Base-by-base conservation (phyloP, 2,113 vertebrate genomes). In the Amphilophus citrinellus region DNA sequence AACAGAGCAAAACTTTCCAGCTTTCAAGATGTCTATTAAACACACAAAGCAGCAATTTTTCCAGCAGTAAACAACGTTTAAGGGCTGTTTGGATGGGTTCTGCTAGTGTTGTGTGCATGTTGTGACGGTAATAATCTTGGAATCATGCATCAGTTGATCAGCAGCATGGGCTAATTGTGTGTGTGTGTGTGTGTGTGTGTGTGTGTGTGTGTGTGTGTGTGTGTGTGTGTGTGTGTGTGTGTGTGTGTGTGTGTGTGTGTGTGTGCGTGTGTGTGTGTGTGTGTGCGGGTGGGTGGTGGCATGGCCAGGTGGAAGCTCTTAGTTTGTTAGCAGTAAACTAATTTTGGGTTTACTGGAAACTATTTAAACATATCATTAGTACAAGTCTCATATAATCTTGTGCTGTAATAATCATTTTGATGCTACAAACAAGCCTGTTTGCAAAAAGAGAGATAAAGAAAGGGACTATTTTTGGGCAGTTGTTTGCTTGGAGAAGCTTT, bases 401-500 rank as follows among this genome's bases (percentile, higher is more conserved):
- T 87, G 87, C 87, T 87, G 88, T 93, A 90, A 93, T 92, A 90
- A 94, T 95, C 84, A 92, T 93, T 93, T 92, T 80, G 88, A 66
- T 80, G 92, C 76, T 87, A 92, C 93, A 95, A 94, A 95, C 88
- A 92, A 87, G 82, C 50, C 85, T 88, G 88, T 94, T 94, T 92
- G 89, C 84, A 83, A 92, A 89, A 65, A 77, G 88, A 65, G 79
- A 92, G 92, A 94, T 91, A 94, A 94, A 91, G 92, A 92, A 89
- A 93, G 87, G 77, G 83, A 90, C 94, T 96, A 95, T 96, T 96
- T 95, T 95, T 87, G 94, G 94, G 83, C 92, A 75, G 92, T 92
- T 94, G 94, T 95, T 95, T 95, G 94, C 94, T 95, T 90, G 88
- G 89, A 95, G 92, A 93, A 88, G 95, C 88, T 80, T 93, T 92